Conservation (phyloP, 2,113 vertebrate genomes). For the Tylochromis polylepis region DNA sequence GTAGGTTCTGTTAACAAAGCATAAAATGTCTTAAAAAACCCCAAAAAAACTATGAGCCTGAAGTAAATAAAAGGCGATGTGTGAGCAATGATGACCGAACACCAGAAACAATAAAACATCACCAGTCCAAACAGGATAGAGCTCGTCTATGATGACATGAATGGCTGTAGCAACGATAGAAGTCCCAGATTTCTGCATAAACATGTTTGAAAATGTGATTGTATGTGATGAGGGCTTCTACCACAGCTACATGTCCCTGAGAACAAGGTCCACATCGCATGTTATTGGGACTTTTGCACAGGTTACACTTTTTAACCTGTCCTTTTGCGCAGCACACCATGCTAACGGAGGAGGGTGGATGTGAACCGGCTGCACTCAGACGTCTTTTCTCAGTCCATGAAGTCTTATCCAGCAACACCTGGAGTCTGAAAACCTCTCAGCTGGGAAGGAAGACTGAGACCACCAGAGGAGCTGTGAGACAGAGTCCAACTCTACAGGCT, state of each 20-base stretch:
- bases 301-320: too few relatives aligned
- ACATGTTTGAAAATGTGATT: background rate
- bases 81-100: background rate
- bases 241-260: constrained; percentile 10
- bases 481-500: background rate
- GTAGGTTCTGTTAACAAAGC: background rate
- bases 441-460: background rate
- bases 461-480: background rate
- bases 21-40: background rate
- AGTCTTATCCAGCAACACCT: background rate
- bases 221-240: background rate
- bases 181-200: background rate
- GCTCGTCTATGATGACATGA: background rate
- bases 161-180: background rate
- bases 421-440: background rate
- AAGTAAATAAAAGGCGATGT: background rate
- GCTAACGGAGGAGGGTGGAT: background rate
- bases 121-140: background rate
- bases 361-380: background rate
- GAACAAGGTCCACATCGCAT: background rate
- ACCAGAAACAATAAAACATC: background rate
- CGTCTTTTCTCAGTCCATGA: background rate
- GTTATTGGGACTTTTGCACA: background rate
- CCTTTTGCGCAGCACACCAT: background rate
- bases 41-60: background rate